A percentile compares a stretch with the other conserved stretches of the same genome.
Evolutionary conservation across 2,888 invertebrate species (phyloP).

Genomic region (Drosophila imparisetae): DNA sequence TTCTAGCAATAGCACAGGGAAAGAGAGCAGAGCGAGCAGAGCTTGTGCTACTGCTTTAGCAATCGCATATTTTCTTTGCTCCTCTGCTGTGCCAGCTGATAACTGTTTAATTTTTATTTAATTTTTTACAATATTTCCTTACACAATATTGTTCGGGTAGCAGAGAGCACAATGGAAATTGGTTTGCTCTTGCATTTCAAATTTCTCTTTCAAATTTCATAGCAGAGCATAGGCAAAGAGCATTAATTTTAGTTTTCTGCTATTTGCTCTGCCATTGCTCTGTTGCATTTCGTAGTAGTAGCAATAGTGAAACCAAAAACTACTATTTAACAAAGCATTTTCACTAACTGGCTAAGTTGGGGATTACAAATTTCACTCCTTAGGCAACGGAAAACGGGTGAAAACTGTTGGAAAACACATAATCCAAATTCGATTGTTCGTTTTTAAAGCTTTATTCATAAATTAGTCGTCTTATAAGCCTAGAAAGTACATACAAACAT

Average conservation of each 20-base stretch:
- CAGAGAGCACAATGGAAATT: neutral
- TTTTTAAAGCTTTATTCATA: slow-evolving; percentile 81
- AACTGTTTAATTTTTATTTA: no score
- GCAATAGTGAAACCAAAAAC: neutral
- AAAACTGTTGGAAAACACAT: neutral
- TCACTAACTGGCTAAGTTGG: neutral
- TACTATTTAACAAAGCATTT: neutral
- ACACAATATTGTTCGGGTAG: neutral
- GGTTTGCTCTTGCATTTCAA: neutral
- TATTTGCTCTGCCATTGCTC: neutral
- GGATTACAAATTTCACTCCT: neutral
- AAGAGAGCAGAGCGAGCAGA: neutral
- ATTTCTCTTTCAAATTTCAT: neutral
- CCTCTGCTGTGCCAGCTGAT: neutral
- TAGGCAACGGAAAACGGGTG: neutral
- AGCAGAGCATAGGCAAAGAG: neutral
- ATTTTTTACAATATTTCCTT: accelerated
- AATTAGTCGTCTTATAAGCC: slow-evolving; percentile 75
- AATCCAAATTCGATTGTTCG: slow-evolving; percentile 2
- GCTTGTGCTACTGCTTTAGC: neutral
- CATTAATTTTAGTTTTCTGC: neutral
- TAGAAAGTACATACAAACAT: slow-evolving; percentile 45
- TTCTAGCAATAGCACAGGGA: neutral
- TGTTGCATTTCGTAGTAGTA: neutral
- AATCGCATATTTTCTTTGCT: neutral